phyloP scores from a whole-genome alignment of 2,797 vertebrate genomes.

The Picus viridis region DNA sequence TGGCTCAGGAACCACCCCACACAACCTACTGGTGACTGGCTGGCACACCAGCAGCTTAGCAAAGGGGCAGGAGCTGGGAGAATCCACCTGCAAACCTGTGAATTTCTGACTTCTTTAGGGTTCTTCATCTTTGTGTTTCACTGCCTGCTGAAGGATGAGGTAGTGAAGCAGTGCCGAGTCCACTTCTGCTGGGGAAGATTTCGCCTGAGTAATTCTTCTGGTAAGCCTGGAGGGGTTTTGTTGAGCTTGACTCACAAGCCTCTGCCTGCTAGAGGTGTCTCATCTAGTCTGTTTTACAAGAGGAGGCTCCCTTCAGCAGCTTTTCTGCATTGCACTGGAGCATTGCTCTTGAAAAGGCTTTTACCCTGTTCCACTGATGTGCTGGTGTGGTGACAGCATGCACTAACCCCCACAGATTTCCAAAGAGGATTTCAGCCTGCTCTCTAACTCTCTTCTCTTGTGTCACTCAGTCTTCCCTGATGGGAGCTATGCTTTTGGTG shows the following conservation, averaged over 20 bases:
- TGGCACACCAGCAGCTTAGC: background rate
- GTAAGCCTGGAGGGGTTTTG: slow-evolving; percentile 71
- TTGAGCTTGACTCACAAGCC: background rate
- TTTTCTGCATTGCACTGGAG: background rate
- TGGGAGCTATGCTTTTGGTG: background rate
- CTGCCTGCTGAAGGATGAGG: slow-evolving; percentile 91
- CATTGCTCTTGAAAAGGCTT: background rate
- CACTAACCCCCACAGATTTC: background rate
- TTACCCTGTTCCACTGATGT: background rate
- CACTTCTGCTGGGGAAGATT: slow-evolving; percentile 84
- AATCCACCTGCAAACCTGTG: background rate
- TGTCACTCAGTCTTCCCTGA: background rate
- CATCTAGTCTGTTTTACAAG: background rate
- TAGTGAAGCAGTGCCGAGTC: slow-evolving; percentile 84
- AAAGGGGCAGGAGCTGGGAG: background rate
- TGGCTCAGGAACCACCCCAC: background rate
- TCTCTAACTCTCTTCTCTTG: background rate
- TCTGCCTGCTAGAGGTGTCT: background rate
- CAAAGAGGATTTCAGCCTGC: background rate
- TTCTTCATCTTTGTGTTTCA: slow-evolving; percentile 92
- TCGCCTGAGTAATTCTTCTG: slow-evolving; percentile 74
- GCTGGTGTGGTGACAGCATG: background rate
- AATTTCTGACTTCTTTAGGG: slow-evolving; percentile 73
- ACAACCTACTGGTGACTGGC: background rate
- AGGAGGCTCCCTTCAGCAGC: background rate